Conservation (phyloP, 2,888 invertebrate species). For the Campoplex capitator region DNA sequence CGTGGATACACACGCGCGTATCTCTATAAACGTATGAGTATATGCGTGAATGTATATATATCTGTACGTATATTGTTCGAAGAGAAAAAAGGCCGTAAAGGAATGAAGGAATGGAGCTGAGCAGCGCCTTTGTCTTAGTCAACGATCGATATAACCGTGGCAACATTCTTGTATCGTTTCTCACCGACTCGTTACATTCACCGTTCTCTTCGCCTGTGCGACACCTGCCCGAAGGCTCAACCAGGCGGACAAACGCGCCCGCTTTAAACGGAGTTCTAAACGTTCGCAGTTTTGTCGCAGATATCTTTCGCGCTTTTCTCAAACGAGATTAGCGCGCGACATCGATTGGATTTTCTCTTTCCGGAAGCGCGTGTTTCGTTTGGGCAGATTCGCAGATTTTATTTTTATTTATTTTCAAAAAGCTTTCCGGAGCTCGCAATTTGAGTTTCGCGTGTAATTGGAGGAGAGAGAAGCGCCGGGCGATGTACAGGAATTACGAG, state of each 20-base stretch:
- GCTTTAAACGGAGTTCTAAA: not conserved
- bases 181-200: not conserved
- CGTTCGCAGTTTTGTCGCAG: not conserved
- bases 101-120: not conserved
- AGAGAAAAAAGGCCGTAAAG: not conserved
- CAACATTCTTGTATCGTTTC: constrained; percentile 24
- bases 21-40: not conserved
- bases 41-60: not conserved
- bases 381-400: no score
- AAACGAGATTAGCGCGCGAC: not conserved
- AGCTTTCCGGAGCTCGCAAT: not conserved
- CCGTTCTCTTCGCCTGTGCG: not conserved
- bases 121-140: not conserved
- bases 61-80: not conserved
- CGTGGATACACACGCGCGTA: not conserved
- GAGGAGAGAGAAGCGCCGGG: not conserved
- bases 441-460: no score
- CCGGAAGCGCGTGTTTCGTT: not conserved
- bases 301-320: not conserved
- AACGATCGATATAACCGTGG: not conserved
- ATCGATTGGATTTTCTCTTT: not conserved
- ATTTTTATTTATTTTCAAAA: not conserved
- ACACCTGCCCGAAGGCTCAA: constrained; percentile 44
- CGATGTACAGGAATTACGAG: not conserved
- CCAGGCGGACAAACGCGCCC: constrained; percentile 8